Evolutionary conservation across 2,113 vertebrate species (phyloP), one percentile per base, ranked within the genome.

Genomic region (Tyto alba): DNA sequence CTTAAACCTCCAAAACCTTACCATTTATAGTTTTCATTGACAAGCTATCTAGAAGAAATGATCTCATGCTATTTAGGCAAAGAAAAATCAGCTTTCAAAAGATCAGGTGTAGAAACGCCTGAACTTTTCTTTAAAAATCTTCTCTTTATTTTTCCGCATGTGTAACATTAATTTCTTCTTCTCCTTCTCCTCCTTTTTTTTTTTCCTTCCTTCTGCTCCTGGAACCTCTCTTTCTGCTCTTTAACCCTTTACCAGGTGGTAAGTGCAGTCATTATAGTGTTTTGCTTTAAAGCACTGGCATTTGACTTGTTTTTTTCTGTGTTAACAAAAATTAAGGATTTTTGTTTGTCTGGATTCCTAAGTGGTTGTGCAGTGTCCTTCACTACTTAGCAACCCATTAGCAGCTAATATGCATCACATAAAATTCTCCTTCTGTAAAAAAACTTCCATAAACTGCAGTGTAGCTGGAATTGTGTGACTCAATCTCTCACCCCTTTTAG

Each of bases 161-260:
- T 90, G 36, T 94, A 83, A 97, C 50, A 75, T 96, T 97, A 96
- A 98, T 96, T 91, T 96, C 78, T 97, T 97, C 93, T 96, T 96
- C 90, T 96, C 75, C 96, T 95, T 93, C 92, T 96, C 85, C 86
- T 96, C 90, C 50, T 97, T 92, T 97, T 97, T 97, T 83, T 97
- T 96, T 95, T 71, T 96, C 52, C 84, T 94, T 97, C 67, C 88
- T 78, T 97, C 94, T 97, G 98, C 97, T 98, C 90, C 98, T 97
- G 97, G 97, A 98, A 95, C 95, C 85, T 95, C 96, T 91, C 97
- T 98, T 93, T 96, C 97, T 97, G 97, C 96, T 97, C 96, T 98
- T 97, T 97, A 95, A 96, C 79, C 93, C 94, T 96, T 96, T 97
- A 75, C 96, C 97, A 98, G 98, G 98, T 98, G 98, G 98, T 98